Conservation (phyloP, 2,113 vertebrate species). For the Leucoraja erinaceus region DNA sequence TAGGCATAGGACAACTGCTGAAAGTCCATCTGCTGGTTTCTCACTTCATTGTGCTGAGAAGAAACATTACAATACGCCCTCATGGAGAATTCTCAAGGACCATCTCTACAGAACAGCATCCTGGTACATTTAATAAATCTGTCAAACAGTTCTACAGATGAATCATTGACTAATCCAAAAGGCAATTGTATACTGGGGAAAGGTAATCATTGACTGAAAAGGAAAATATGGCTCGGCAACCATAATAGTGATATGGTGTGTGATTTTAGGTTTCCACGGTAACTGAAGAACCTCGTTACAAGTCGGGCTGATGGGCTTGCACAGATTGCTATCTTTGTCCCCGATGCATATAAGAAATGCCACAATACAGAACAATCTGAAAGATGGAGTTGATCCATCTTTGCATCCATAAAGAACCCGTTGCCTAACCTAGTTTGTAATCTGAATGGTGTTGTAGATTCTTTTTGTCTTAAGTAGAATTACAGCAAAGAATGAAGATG, state of each 20-base stretch:
- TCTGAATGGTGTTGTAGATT: neutral
- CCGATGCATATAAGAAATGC: no score
- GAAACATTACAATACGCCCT: neutral
- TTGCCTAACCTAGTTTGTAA: neutral
- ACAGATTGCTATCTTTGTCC: neutral
- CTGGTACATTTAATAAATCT: neutral
- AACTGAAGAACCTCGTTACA: neutral
- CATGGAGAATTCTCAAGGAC: neutral
- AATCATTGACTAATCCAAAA: neutral
- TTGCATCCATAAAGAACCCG: neutral
- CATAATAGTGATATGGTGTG: neutral
- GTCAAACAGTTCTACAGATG: neutral
- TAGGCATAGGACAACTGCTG: neutral
- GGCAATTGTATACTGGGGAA: neutral
- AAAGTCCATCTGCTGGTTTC: neutral
- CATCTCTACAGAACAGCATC: neutral
- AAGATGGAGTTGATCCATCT: neutral
- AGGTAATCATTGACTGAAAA: neutral
- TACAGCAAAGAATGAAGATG: constrained; percentile 3
- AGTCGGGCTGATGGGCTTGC: neutral
- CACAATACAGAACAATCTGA: neutral
- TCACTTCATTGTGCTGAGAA: neutral
- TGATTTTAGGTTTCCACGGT: neutral
- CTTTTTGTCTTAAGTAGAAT: neutral
- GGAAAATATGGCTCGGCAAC: neutral